phyloP scores from a whole-genome alignment of 35 echinoderm and acorn worm species.

The Diadema setosum region DNA sequence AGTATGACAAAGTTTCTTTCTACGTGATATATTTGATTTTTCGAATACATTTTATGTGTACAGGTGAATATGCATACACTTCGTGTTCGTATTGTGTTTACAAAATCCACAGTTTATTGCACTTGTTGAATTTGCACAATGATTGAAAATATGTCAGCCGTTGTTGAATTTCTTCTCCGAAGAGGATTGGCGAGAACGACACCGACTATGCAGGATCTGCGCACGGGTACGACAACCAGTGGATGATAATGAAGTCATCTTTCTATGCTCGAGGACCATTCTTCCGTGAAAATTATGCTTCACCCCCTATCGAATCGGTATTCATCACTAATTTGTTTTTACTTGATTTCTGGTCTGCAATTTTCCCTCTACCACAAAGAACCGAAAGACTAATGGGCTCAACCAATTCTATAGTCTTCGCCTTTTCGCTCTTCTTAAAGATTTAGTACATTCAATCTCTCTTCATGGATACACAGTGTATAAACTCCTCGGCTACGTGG shows the following conservation, averaged over 20 bases:
- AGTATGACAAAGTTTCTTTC: background rate
- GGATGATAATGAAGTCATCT: slow-evolving; percentile 19
- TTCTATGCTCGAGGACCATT: slow-evolving; percentile 42
- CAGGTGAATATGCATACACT: background rate
- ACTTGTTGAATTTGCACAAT: background rate
- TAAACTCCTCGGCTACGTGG: too few relatives aligned
- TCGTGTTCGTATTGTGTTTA: background rate
- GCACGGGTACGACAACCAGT: slow-evolving; percentile 31
- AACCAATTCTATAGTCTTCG: too few relatives aligned
- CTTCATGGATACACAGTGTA: too few relatives aligned
- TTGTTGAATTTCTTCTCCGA: background rate
- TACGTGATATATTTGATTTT: background rate
- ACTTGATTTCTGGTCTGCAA: too few relatives aligned
- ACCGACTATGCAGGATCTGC: background rate
- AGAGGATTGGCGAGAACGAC: background rate
- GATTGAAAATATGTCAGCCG: background rate
- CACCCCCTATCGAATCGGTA: slow-evolving; percentile 26
- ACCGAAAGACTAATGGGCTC: too few relatives aligned
- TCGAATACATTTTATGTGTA: background rate
- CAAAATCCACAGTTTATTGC: background rate
- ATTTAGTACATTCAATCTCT: too few relatives aligned
- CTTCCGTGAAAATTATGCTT: slow-evolving; percentile 8
- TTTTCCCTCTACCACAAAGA: too few relatives aligned
- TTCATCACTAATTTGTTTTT: too few relatives aligned
- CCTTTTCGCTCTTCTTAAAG: too few relatives aligned